Base-by-base conservation (phyloP, 2,113 vertebrate genomes). In the Daubentonia madagascariensis region DNA sequence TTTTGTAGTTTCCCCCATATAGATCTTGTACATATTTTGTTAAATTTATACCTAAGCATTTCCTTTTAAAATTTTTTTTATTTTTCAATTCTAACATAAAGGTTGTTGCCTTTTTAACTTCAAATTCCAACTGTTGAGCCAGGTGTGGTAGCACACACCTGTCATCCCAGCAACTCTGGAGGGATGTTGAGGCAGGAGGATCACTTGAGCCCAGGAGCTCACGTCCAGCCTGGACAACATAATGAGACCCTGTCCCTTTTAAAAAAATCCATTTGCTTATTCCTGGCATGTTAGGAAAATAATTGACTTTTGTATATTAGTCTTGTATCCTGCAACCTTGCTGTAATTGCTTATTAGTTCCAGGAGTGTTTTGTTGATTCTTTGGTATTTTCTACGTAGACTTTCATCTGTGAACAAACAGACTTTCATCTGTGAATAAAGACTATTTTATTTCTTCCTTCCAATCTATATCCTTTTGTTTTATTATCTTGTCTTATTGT, bases 371-470 rank as follows among this genome's bases (percentile, higher is more conserved):
- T 80, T 48, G 40, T 61, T 52, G n/a, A 54, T 37, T 86, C 5
- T 96, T 96, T 54, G 4, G 40, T 85, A 79, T 90, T 85, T 96
- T 89, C n/a, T 72, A 85, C 37, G 73, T n/a, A 37, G 17, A 65
- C 23, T 87, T 37, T 63, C 37, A 73, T n/a, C n/a, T n/a, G n/a
- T n/a, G n/a, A n/a, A n/a, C n/a, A n/a, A n/a, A n/a, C n/a, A n/a
- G n/a, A n/a, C n/a, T 87, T 43, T 22, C 54, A 57, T 73, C 13
- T 65, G n/a, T 73, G 37, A 92, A 92, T 22, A 73, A 92, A 73
- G 18, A 50, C 6, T 63, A 2, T 68, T 65, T 72, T 28, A 72
- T 57, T 88, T 83, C 45, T 81, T 88, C 12, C 22, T 72, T 85
- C 78, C 30, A 86, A 43, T 63, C 20, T 11, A 4, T 67, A 73